These are phyloP conservation scores for Sesia bembeciformis DNA, from an alignment of 2,888 invertebrate species.

Conservation along the genomic window DNA sequence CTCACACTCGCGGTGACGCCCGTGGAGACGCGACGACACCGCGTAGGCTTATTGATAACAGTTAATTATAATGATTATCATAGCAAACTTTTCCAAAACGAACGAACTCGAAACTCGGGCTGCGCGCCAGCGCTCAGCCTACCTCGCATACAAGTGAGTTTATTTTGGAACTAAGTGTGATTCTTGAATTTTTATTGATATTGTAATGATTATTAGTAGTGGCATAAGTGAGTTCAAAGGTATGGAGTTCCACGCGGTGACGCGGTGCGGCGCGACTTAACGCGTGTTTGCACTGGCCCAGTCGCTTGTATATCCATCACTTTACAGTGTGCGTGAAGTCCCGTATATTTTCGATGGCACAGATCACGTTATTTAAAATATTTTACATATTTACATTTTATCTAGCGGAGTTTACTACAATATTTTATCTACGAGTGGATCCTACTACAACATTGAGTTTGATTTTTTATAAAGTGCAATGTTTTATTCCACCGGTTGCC, in stretches of 20 bases:
- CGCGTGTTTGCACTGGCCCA: conserved; percentile 15
- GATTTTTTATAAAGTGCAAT: conserved; percentile 71
- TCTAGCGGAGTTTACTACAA: conserved; percentile 72
- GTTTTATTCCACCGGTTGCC: conserved; percentile 71
- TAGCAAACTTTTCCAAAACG: conserved; percentile 76
- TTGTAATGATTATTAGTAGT: conserved; percentile 74
- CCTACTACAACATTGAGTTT: conserved; percentile 75
- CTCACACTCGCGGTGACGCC: conserved; percentile 27
- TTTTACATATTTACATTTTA: conserved; percentile 74
- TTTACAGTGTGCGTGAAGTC: conserved; percentile 68
- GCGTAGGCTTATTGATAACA: conserved; percentile 73
- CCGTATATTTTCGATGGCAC: conserved; percentile 70
- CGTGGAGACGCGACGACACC: conserved; percentile 65
- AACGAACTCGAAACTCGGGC: conserved; percentile 76
- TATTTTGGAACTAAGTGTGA: conserved; percentile 85
- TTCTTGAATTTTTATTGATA: conserved; percentile 79
- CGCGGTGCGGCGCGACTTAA: conserved; percentile 2
- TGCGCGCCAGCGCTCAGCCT: conserved; percentile 75
- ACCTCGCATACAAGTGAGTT: conserved; percentile 85
- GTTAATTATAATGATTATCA: conserved; percentile 73
- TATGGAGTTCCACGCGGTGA: conserved; percentile 41
- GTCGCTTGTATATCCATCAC: conserved; percentile 43
- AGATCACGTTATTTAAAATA: conserved; percentile 70
- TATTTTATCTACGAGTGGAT: conserved; percentile 71
- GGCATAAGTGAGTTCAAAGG: conserved; percentile 66